Percentiles rank a stretch among this genome's conserved stretches.
Evolutionary conservation across 2,888 invertebrate genomes (phyloP).

Genomic region (Temnothorax unifasciatus): DNA sequence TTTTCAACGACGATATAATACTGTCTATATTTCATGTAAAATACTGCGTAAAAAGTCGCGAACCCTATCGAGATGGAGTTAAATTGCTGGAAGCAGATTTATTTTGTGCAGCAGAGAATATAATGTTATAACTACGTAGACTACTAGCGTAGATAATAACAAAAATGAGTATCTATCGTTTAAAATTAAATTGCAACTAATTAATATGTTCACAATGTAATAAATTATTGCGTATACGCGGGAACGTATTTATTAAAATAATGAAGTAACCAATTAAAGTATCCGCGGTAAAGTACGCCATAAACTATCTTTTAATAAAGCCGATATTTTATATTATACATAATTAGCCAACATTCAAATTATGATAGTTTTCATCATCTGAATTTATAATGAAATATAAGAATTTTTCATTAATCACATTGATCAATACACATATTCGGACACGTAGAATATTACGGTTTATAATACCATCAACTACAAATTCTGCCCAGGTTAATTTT

Average conservation of each 20-base stretch:
- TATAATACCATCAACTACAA: background rate
- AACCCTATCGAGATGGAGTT: background rate
- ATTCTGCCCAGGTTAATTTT: background rate
- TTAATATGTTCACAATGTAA: constrained; percentile 13
- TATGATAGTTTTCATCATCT: constrained; percentile 1
- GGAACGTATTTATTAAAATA: constrained; percentile 28
- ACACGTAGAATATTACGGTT: background rate
- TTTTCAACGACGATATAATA: constrained; percentile 28
- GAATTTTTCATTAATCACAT: constrained; percentile 14
- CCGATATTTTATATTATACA: constrained; percentile 19
- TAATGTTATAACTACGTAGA: background rate
- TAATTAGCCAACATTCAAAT: constrained; percentile 9
- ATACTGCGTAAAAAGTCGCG: background rate
- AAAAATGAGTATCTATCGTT: background rate
- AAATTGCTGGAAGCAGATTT: constrained; percentile 19
- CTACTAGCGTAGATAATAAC: background rate
- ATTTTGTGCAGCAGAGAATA: background rate
- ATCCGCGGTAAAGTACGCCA: background rate
- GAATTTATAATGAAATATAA: constrained; percentile 7
- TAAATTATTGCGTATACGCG: background rate
- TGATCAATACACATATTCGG: background rate
- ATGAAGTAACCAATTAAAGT: constrained; percentile 21
- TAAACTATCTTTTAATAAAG: constrained; percentile 16
- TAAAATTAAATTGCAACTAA: constrained; percentile 28
- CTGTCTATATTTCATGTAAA: constrained; percentile 63